Conservation (phyloP, 2,113 vertebrate genomes). For the Caranx melampygus region DNA sequence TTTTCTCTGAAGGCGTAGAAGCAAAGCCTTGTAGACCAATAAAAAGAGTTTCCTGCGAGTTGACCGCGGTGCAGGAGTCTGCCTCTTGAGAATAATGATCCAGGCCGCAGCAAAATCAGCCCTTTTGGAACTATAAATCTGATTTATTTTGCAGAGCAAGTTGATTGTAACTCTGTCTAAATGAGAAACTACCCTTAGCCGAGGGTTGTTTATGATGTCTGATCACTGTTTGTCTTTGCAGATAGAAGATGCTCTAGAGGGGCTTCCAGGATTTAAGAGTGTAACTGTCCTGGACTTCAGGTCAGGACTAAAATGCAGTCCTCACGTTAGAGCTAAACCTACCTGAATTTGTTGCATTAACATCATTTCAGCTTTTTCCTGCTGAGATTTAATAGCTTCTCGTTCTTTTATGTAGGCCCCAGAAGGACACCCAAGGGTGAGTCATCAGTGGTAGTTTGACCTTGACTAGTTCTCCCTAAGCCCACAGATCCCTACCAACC, state of each 20-base stretch:
- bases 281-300: conserved; percentile 89
- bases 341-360: not conserved
- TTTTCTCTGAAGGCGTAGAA: conserved; percentile 12
- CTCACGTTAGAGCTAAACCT: not conserved
- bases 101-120: not conserved
- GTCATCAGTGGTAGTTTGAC: conserved; percentile 40
- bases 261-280: conserved; percentile 89
- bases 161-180: conserved; percentile 7
- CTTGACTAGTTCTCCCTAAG: conserved; percentile 33
- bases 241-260: conserved; percentile 88
- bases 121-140: conserved; percentile 11
- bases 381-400: conserved; percentile 22
- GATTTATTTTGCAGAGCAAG: conserved; percentile 13
- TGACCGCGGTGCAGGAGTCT: conserved; percentile 10
- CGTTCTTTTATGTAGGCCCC: conserved; percentile 65
- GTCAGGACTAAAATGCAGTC: conserved; percentile 74
- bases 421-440: conserved; percentile 77
- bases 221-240: conserved; percentile 71
- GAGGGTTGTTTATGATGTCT: not conserved
- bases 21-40: conserved; percentile 10
- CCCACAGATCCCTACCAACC: conserved; percentile 36
- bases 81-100: conserved; percentile 11
- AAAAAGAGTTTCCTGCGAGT: conserved; percentile 10
- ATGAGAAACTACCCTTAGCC: not conserved
- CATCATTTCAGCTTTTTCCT: not conserved